Percentiles rank a stretch among this genome's conserved stretches.
Conservation (phyloP, 1,140 invertebrate genomes). For the Heterodera schachtii region DNA sequence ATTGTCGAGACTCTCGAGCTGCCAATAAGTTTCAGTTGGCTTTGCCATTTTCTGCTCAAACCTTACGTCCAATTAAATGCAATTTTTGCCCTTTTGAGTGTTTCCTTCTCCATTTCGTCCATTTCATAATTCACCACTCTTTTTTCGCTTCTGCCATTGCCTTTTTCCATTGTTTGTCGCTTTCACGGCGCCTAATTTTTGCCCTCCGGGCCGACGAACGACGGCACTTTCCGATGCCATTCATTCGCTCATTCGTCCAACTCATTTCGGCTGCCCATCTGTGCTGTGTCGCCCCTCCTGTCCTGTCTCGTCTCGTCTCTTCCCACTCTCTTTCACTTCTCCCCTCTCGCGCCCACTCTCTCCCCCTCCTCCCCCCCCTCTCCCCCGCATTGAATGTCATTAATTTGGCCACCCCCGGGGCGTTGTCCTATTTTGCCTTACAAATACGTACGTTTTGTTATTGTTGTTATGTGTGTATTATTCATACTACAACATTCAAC, state of each 20-base stretch:
- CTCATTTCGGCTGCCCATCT: conserved; percentile 10
- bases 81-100: too few relatives aligned
- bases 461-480: too few relatives aligned
- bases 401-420: not conserved
- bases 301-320: not conserved
- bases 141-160: too few relatives aligned
- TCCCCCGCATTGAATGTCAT: not conserved
- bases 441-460: not conserved
- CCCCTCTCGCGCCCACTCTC: not conserved
- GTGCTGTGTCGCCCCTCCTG: not conserved
- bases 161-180: not conserved
- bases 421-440: not conserved
- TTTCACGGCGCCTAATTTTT: not conserved
- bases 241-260: not conserved
- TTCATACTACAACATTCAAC: too few relatives aligned
- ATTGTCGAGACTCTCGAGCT: conserved; percentile 9
- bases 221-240: not conserved
- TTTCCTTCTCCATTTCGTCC: too few relatives aligned
- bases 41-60: not conserved
- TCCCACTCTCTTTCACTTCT: not conserved
- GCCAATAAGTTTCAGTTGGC: not conserved
- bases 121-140: too few relatives aligned
- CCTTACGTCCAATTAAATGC: too few relatives aligned
- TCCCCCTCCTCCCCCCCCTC: not conserved
- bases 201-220: not conserved